Evolutionary conservation across 2,797 vertebrate species (phyloP), one percentile per base, ranked within the genome.

Genomic region (Hafferia zeledoni): DNA sequence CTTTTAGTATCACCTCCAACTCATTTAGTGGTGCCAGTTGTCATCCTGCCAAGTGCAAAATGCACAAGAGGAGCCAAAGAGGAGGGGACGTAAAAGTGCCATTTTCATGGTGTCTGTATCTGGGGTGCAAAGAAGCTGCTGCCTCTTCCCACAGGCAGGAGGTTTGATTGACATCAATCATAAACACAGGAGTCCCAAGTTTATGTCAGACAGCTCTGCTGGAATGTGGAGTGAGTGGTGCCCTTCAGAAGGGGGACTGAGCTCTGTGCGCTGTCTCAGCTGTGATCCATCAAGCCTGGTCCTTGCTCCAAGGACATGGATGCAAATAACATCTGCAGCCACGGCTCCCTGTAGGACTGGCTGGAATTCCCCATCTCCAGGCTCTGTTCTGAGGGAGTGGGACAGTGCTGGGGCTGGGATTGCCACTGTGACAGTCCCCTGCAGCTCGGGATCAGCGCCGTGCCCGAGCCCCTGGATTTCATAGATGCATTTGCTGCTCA

Each of bases 281-380:
- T n/a, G 59, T 91, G 93, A 93, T 96, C 94, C 93, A 82, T 94
- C 93, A 96, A 94, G 91, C 77, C 56, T 28, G 76, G 80, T 91
- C 61, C 89, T 74, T 14, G 61, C 93, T 93, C 25, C 93, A 95
- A 94, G 93, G 95, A 94, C 93, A 30, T 23, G 19, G 85, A 93
- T 95, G 93, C 95, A 96, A 96, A 95, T 94, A 94, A 77, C 93
- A 91, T 91, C 91, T 94, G 80, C 76, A 94, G 89, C 91, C 95
- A 90, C 93, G 53, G 39, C 74, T 96, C 95, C 91, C 93, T 82
- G 56, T 43, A 79, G 95, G 88, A 79, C 74, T 68, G 84, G 43
- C 81, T 88, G 96, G 93, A 97, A 96, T 96, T 96, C 91, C 95
- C 95, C 93, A 78, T 87, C 94, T 93, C 17, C 20, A 31, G 33